Base-by-base conservation (phyloP, 2,888 invertebrate genomes). In the Phlogophora meticulosa region DNA sequence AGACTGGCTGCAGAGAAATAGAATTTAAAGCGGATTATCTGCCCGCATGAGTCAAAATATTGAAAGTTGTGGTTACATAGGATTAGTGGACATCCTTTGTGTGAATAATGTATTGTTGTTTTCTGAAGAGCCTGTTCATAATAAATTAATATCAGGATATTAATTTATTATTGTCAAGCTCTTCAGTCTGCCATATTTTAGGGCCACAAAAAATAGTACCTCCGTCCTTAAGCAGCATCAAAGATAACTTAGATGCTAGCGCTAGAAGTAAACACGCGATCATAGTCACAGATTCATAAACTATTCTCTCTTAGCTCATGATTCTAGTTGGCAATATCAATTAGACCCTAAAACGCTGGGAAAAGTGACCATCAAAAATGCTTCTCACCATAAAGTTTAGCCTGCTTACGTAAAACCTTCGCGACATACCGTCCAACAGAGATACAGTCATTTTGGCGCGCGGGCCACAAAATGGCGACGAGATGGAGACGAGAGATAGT, bases 401-500 rank as follows among this genome's bases (percentile, higher is more conserved):
- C 38, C 43, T 22, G 56, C 61, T 34, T 40, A 22, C 57, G 52
- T 75, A 36, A 28, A 75, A 46, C 20, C 57, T 58, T 28, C 73
- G 71, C 76, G 72, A 75, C 66, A 59, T 52, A 43, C 46, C 53
- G 32, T 40, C 63, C 63, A 65, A 49, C 48, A 78, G 48, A 73
- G 75, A 66, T 51, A 49, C 58, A 74, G 76, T 59, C 68, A 46
- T 75, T 75, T 75, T 59, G 76, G 76, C 76, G 58, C 58, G 61
- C 49, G 68, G 43, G 70, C 58, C 76, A 65, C 80, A 69, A 76
- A 58, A 80, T 76, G 83, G 81, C 81, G 81, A 72, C 83, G 85
- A 90, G 94, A 94, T 94, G 92, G 90, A 90, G 93, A 90, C 92
- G 84, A 83, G 82, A 87, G 94, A 94, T 94, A 94, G 89, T 84